A percentile compares a stretch with the other conserved stretches of the same genome.
phyloP scores from a whole-genome alignment of 2,888 invertebrate species.

The Scaptomyza parva region DNA sequence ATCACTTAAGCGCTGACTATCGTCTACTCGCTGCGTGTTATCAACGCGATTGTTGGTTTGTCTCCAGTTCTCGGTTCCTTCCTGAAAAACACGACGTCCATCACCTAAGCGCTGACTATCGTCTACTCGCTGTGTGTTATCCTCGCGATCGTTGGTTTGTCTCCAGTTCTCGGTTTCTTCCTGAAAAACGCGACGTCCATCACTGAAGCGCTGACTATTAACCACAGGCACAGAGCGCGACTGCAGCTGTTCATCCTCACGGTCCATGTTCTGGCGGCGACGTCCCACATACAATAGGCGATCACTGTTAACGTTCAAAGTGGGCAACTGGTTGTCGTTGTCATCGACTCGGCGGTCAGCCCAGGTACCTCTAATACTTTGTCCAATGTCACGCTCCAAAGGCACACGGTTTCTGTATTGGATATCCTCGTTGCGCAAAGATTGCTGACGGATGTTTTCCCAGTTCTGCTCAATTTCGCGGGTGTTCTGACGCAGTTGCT shows the following conservation, averaged over 20 bases:
- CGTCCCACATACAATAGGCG: conserved; percentile 63
- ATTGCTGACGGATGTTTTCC: conserved; percentile 25
- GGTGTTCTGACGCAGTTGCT: conserved; percentile 1
- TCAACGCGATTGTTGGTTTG: not conserved
- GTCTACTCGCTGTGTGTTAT: not conserved
- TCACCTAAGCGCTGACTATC: conserved; percentile 44
- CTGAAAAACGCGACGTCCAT: conserved; percentile 28
- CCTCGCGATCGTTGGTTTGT: not conserved
- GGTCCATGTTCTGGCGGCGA: conserved; percentile 50
- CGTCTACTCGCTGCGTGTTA: not conserved
- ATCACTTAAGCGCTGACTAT: conserved; percentile 28
- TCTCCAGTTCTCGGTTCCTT: not conserved
- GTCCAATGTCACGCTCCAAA: conserved; percentile 41
- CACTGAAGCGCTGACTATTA: not conserved
- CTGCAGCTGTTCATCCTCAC: conserved; percentile 35
- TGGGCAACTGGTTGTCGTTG: conserved; percentile 41
- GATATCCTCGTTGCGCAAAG: conserved; percentile 10
- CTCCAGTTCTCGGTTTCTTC: not conserved
- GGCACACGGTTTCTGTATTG: conserved; percentile 33
- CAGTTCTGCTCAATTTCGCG: conserved; percentile 8
- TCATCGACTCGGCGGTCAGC: not conserved
- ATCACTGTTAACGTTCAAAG: conserved; percentile 40
- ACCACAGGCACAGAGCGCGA: conserved; percentile 1
- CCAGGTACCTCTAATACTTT: conserved; percentile 12
- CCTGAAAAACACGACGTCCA: conserved; percentile 23